phyloP scores from a whole-genome alignment of 1,140 invertebrate genomes.

The Drosophila nannoptera region DNA sequence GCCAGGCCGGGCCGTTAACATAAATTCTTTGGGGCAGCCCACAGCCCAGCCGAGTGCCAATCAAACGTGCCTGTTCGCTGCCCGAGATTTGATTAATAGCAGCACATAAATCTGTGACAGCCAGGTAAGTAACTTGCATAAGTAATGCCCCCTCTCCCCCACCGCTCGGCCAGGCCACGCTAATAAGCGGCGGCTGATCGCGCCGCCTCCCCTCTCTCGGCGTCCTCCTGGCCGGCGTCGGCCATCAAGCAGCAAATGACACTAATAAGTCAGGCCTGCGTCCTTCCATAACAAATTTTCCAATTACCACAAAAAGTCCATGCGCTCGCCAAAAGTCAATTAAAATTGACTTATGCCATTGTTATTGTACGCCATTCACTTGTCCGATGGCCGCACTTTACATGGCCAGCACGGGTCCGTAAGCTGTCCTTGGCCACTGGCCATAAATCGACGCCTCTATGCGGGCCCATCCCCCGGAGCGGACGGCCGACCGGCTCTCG shows the following conservation, averaged over 20 bases:
- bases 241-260: conserved; percentile 36
- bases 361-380: conserved; percentile 28
- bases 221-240: background rate
- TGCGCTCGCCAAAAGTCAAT: conserved; percentile 47
- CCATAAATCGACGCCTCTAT: background rate
- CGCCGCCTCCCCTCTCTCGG: background rate
- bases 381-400: conserved; percentile 10
- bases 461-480: too few species aligned
- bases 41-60: conserved; percentile 22
- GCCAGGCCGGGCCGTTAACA: conserved; percentile 42
- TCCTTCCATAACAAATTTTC: conserved; percentile 37
- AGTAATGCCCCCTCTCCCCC: conserved; percentile 9
- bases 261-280: conserved; percentile 28
- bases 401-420: conserved; percentile 13
- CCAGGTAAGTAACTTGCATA: conserved; percentile 48
- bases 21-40: conserved; percentile 20
- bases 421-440: background rate
- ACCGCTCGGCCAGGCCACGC: too few species aligned
- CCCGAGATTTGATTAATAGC: conserved; percentile 43
- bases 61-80: conserved; percentile 26
- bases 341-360: conserved; percentile 49
- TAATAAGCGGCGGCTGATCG: conserved; percentile 34
- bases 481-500: too few species aligned
- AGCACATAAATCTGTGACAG: conserved; percentile 37
- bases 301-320: conserved; percentile 43